Base-by-base conservation (phyloP, 2,797 vertebrate genomes). In the Moxostoma hubbsi region DNA sequence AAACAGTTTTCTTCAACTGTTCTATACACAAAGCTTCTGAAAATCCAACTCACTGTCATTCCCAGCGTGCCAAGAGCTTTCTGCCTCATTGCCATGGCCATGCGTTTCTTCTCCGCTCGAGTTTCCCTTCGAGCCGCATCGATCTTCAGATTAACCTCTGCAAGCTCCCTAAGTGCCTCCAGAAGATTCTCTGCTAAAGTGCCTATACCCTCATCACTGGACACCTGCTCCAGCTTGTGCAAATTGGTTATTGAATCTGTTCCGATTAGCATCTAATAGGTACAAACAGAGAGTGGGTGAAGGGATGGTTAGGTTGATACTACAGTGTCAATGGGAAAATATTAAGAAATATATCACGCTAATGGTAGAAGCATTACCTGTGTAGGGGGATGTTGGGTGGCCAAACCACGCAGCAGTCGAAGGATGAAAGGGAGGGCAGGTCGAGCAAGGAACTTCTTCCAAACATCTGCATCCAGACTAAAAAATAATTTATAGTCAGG, bases 41-140 rank as follows among this genome's bases (percentile, higher is more conserved):
- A 50, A 9, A n/a, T 36, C 12, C 0, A 15, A 9, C 88, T 87
- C 89, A 99, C 98, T 88, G 96, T 99, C 98, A 99, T 99, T 85
- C 98, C 98, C 84, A 99, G 93, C 0, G 98, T 99, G 82, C 98
- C 98, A 85, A 99, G 88, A 7, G 98, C 98, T 86, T 99, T 99
- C 90, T 99, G 97, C 67, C 98, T 94, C 98, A 99, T 99, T 0
- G 98, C 98, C 98, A 99, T 99, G 46, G 98, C 98, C 98, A 99
- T 98, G 0, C 97, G 93, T 85, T 99, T 99, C 94, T 99, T 99
- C 94, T 99, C 97, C 0, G 97, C 94, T 11, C 98, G 94, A 0
- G 98, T 99, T 90, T 99, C 98, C 82, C 96, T 94, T 73, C 98
- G 95, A 1, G 98, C 98, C 0, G 98, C 98, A 0, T 99, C 98